phyloP scores from a whole-genome alignment of 2,888 invertebrate species.

The Strigamia transsilvanica region DNA sequence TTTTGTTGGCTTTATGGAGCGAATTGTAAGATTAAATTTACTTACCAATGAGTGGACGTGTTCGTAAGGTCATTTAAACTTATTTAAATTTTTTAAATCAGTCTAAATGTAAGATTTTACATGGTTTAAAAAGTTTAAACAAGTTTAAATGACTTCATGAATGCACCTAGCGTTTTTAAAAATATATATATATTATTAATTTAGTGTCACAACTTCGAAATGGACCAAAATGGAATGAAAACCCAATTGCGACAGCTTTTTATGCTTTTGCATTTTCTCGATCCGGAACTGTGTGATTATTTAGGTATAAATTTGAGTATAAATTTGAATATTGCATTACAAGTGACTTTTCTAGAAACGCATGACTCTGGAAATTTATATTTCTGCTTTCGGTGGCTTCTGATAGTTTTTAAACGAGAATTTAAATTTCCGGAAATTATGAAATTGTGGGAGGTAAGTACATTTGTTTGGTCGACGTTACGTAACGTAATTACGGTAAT shows the following conservation, averaged over 20 bases:
- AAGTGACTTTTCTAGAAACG: slow-evolving; percentile 66
- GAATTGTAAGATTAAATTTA: slow-evolving; percentile 74
- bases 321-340: neutral
- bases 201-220: slow-evolving; percentile 90
- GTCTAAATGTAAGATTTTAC: no score
- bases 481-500: neutral
- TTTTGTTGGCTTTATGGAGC: slow-evolving; percentile 97
- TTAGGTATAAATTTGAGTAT: slow-evolving; percentile 67
- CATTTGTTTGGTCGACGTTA: neutral
- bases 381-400: slow-evolving; percentile 97
- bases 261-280: slow-evolving; percentile 79
- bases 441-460: slow-evolving; percentile 87
- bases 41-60: no score
- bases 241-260: slow-evolving; percentile 86
- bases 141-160: no score
- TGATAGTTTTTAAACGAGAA: slow-evolving; percentile 95
- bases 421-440: slow-evolving; percentile 86
- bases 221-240: slow-evolving; percentile 97
- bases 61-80: no score
- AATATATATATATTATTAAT: neutral
- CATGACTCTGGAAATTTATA: slow-evolving; percentile 96
- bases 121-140: no score
- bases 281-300: slow-evolving; percentile 85
- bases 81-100: neutral
- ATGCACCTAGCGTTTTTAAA: no score